phyloP scores from a whole-genome alignment of 2,888 invertebrate genomes.

The Cerceris ruficornis region DNA sequence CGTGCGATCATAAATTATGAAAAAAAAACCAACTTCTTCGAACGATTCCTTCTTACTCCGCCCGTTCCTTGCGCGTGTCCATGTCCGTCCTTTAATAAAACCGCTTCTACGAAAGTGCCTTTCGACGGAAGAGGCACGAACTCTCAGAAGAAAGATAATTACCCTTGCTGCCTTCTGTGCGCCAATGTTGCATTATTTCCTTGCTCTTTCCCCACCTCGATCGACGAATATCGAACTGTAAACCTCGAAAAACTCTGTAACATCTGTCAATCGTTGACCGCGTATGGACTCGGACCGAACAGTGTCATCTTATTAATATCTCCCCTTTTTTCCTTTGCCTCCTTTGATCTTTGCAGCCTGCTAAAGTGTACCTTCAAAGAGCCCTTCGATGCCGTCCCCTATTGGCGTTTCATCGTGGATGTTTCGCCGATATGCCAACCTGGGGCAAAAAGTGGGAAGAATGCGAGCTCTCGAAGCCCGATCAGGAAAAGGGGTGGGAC shows the following conservation, averaged over 20 bases:
- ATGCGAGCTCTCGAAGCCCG: slow-evolving; percentile 62
- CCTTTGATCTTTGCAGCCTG: slow-evolving; percentile 25
- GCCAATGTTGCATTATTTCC: not conserved
- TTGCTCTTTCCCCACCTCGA: slow-evolving; percentile 17
- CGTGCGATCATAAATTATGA: not conserved
- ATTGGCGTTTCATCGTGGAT: slow-evolving; percentile 62
- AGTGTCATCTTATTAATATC: slow-evolving; percentile 71
- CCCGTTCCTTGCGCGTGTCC: not conserved
- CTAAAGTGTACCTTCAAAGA: slow-evolving; percentile 42
- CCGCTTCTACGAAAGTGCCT: not conserved
- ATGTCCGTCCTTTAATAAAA: too few species aligned
- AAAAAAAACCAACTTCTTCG: not conserved
- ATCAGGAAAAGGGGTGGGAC: slow-evolving; percentile 61
- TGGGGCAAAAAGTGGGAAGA: slow-evolving; percentile 73
- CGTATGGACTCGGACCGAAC: slow-evolving; percentile 45
- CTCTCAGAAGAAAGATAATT: slow-evolving; percentile 37
- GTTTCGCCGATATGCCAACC: slow-evolving; percentile 55
- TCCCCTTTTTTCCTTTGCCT: slow-evolving; percentile 54
- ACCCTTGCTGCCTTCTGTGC: not conserved
- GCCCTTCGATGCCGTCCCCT: slow-evolving; percentile 30
- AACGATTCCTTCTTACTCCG: not conserved
- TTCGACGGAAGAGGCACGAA: not conserved
- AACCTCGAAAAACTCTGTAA: slow-evolving; percentile 40
- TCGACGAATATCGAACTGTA: slow-evolving; percentile 11
- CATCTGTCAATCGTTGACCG: slow-evolving; percentile 60